Base-by-base conservation (phyloP, 2,797 vertebrate genomes). In the Parambassis ranga region DNA sequence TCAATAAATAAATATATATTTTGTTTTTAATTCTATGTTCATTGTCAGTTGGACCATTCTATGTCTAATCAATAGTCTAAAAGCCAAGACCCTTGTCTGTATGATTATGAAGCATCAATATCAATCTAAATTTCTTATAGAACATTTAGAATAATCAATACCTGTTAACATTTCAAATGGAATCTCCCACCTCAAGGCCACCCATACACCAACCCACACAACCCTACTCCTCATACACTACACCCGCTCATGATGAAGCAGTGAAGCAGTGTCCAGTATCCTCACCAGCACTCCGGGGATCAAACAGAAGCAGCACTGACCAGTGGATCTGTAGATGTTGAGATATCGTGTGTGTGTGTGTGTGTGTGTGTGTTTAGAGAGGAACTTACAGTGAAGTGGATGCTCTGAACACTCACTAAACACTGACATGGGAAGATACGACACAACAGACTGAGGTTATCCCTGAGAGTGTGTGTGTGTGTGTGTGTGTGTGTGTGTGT, bases 371-470 rank as follows among this genome's bases (percentile, higher is more conserved):
- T n/a, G n/a, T n/a, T n/a, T n/a, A n/a, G n/a, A 49, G 39, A 69
- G 43, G 42, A 43, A 10, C 3, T 31, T 53, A 72, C 64, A 36
- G 20, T 75, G 65, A 64, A 75, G 37, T 33, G 36, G 59, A 50
- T 43, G 38, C 43, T 30, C 30, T 46, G 30, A 64, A 47, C 31
- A 72, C 64, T 47, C 15, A 27, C 10, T n/a, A n/a, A n/a, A 23
- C 7, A 28, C 15, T 9, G 18, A 20, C 43, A 32, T 64, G 39
- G 35, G 55, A 48, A 71, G 30, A 50, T 32, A 53, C 35, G 19
- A 68, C 42, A 60, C 5, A 5, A 23, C 22, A 41, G 27, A 36
- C 9, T 60, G 26, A 63, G 41, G 62, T 47, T 20, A 23, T 14
- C 7, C 10, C 15, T 33, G 14, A 24, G 24, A 30, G 24, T 13